These are phyloP conservation scores for Catharus minimus DNA, from an alignment of 2,113 vertebrate species.

Conservation along the genomic window DNA sequence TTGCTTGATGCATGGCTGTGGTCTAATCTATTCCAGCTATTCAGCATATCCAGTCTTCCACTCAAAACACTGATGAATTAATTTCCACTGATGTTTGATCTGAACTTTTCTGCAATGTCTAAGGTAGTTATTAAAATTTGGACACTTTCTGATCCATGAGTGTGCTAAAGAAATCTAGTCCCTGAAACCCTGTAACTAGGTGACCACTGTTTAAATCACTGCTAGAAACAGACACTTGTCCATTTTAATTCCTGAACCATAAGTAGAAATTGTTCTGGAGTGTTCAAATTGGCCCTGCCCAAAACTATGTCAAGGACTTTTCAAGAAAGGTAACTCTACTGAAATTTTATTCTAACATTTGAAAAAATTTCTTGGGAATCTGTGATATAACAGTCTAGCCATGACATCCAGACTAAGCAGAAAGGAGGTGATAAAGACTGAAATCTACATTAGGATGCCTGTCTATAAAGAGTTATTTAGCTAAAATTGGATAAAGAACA, in stretches of 20 bases:
- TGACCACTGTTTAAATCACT: background rate
- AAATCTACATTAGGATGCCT: background rate
- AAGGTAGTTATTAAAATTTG: background rate
- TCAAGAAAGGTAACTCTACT: background rate
- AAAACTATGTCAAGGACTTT: background rate
- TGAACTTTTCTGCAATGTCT: background rate
- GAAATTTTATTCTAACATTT: background rate
- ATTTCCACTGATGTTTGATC: background rate
- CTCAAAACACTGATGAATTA: background rate
- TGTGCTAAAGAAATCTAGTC: background rate
- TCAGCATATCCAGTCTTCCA: background rate
- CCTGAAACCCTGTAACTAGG: fast-evolving
- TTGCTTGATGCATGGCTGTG: background rate
- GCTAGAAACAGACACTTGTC: background rate
- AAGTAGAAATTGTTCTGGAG: background rate
- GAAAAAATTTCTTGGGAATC: background rate
- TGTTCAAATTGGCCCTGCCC: background rate
- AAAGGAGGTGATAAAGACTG: background rate
- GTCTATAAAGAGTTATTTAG: background rate
- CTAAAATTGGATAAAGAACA: background rate
- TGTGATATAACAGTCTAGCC: background rate
- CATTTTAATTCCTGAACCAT: background rate
- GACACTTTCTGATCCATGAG: too few relatives aligned
- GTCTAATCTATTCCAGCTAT: background rate
- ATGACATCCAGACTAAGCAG: background rate